Evolutionary conservation across 92 coral and sea anemone genomes (phyloP).

Genomic region (Anthopleura xanthogrammica): DNA sequence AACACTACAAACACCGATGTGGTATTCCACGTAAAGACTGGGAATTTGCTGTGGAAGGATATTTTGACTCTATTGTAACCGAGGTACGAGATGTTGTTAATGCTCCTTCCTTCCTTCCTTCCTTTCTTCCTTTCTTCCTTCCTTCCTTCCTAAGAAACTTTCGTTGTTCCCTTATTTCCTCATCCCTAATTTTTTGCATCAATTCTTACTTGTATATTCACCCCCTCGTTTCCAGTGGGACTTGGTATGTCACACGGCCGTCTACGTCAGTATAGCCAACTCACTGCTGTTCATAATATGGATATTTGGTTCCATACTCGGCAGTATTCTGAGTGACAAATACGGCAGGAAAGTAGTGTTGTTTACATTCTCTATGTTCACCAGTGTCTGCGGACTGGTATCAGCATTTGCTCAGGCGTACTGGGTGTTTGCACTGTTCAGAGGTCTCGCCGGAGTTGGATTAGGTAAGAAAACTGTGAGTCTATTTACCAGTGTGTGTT

Average conservation of each 20-base stretch:
- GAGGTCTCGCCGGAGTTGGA: no score
- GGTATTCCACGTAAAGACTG: constrained; percentile 3
- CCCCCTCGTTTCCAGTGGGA: neutral
- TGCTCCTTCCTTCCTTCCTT: neutral
- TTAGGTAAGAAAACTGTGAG: no score
- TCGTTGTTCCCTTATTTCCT: no score
- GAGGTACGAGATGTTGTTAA: neutral
- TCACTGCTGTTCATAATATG: neutral
- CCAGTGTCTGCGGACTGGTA: no score
- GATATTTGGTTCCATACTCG: neutral
- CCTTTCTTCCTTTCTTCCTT: neutral
- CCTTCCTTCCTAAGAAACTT: no score
- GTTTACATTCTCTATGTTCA: no score
- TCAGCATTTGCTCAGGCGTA: no score
- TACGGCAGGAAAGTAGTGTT: no score
- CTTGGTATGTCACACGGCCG: neutral
- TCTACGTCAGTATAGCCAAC: neutral
- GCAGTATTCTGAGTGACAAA: neutral
- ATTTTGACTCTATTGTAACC: constrained; percentile 4
- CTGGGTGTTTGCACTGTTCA: no score
- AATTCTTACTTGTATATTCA: no score
- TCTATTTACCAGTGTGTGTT: no score
- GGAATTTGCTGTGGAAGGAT: neutral
- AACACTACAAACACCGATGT: neutral
- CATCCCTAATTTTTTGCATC: no score